phyloP scores from a whole-genome alignment of 2,888 invertebrate species.

The Tipula unca region DNA sequence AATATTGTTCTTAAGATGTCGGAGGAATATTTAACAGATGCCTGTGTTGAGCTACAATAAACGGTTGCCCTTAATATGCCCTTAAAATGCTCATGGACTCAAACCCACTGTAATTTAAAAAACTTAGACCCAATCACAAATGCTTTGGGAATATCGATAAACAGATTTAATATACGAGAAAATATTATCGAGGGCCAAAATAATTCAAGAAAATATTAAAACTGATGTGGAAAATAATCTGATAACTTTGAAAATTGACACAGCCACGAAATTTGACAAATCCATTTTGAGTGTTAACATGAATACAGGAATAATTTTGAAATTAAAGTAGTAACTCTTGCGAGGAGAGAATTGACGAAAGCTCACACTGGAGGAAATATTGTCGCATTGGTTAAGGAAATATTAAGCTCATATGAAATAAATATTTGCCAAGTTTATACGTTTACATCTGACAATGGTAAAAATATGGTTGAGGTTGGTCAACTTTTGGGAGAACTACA shows the following conservation, averaged over 20 bases:
- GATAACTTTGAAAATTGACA: neutral
- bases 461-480: neutral
- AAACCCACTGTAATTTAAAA: too few species aligned
- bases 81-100: too few species aligned
- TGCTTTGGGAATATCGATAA: neutral
- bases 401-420: neutral
- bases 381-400: neutral
- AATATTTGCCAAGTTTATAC: slow-evolving; percentile 16
- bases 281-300: slow-evolving; percentile 1
- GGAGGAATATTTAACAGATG: neutral
- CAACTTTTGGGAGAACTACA: slow-evolving; percentile 9
- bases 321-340: neutral
- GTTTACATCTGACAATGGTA: slow-evolving; percentile 9
- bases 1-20: neutral
- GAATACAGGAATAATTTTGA: neutral
- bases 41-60: neutral
- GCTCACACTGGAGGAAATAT: neutral
- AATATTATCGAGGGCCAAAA: neutral
- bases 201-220: neutral
- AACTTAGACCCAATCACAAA: neutral
- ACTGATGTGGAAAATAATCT: neutral
- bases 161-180: neutral
- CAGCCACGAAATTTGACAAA: slow-evolving; percentile 4
- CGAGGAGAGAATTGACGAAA: neutral
- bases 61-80: neutral